These are phyloP conservation scores for Grammomys dolichurus DNA, from an alignment of 2,113 vertebrate species.

Conservation along the genomic window DNA sequence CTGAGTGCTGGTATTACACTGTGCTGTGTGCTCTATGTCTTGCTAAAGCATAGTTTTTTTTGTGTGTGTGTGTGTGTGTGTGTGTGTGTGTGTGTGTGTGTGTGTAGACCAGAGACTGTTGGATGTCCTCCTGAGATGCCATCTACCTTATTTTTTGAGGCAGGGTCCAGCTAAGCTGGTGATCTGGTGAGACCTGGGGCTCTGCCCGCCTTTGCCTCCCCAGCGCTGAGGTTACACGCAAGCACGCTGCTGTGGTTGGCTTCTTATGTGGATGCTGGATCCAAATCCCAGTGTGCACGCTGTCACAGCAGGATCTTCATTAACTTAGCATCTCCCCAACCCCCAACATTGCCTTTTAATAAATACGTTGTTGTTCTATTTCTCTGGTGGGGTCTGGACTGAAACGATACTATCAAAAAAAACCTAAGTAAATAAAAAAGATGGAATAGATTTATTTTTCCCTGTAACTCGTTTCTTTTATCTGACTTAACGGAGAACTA, in stretches of 20 bases:
- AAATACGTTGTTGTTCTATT: background rate
- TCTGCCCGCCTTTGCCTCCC: background rate
- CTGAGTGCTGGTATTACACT: background rate
- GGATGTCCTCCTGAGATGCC: background rate
- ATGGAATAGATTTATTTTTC: background rate
- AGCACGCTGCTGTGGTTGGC: fast-evolving
- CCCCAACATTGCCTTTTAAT: background rate
- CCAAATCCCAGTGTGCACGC: background rate
- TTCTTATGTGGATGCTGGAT: background rate
- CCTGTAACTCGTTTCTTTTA: background rate
- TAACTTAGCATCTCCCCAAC: background rate
- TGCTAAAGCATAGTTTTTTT: background rate
- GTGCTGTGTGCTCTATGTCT: background rate
- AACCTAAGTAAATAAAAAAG: background rate
- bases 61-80: background rate
- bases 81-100: background rate
- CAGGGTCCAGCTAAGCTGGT: background rate
- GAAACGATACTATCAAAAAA: background rate
- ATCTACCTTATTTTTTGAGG: background rate
- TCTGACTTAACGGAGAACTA: background rate
- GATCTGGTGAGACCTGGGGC: background rate
- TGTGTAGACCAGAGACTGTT: background rate
- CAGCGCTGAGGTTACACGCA: background rate
- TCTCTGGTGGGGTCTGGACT: background rate
- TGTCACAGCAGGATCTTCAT: background rate